Base-by-base conservation (phyloP, 1,140 invertebrate genomes). In the Ostrea denselamellosa region DNA sequence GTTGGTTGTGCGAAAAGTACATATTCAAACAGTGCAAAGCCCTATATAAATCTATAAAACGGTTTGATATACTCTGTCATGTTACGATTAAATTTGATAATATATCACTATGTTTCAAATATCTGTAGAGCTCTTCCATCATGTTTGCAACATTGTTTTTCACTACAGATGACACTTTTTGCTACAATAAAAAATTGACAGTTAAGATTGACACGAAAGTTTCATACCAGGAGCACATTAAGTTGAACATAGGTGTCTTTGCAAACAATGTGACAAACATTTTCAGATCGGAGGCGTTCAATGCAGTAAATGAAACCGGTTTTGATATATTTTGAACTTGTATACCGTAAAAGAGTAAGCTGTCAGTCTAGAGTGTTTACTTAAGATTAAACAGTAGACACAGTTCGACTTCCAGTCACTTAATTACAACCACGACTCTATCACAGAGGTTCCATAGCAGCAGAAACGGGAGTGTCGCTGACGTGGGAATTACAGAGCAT, bases 271-370 rank as follows among this genome's bases (percentile, higher is more conserved):
- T n/a, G n/a, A 19, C 56, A 62, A 62, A 62, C 56, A 62, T 62
- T 62, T 62, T 17, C 56, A 62, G 56, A n/a, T 62, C 17, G n/a
- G 7, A 19, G 68, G 14, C 25, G 25, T 34, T 14, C 68, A 25
- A 77, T 34, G 34, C 12, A 77, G 22, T 77, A 25, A 77, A 34
- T 34, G 68, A 77, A 77, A 34, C 68, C 28, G 68, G 68, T 77
- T 77, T 25, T 28, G 22, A 77, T 77, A 77, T 77, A 77, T 77
- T 77, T 77, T 77, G 28, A 34, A 77, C 25, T 77, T 77, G 68
- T 77, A 77, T 12, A 25, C 22, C 10, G 65, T 25, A 28, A 22
- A 71, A 28, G n/a, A 25, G 25, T 77, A 14, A 9, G 68, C 68
- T 77, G 68, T 34, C 68, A 77, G 28, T 14, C 28, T 77, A 12